A percentile compares a stretch with the other conserved stretches of the same genome.
Conservation (phyloP, 1,140 invertebrate species). For the Tetramorium parvispinum region DNA sequence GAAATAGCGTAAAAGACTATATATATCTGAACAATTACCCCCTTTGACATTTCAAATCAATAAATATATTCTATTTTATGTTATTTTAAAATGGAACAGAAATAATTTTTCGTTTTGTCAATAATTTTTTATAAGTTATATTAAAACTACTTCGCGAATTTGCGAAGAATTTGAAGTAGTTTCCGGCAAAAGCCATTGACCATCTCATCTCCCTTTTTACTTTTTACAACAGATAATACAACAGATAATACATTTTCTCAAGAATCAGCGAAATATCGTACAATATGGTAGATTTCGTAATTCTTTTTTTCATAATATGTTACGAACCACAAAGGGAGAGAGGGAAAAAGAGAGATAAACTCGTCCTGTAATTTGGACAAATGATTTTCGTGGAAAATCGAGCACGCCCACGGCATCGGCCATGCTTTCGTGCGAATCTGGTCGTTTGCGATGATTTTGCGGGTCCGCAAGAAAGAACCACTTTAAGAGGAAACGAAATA, state of each 20-base stretch:
- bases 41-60: slow-evolving; percentile 2
- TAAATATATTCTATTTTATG: background rate
- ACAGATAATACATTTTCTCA: slow-evolving; percentile 29
- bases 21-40: background rate
- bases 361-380: slow-evolving; percentile 63
- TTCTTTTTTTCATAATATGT: background rate
- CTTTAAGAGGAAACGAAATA: slow-evolving; percentile 35
- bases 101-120: background rate
- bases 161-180: background rate
- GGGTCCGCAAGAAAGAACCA: slow-evolving; percentile 10
- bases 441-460: slow-evolving; percentile 51
- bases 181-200: slow-evolving; percentile 29
- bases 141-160: too few relatives aligned
- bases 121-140: background rate
- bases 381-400: slow-evolving; percentile 69
- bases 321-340: background rate
- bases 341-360: background rate
- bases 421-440: slow-evolving; percentile 59
- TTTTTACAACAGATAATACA: slow-evolving; percentile 29
- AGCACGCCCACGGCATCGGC: slow-evolving; percentile 57
- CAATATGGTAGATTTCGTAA: background rate
- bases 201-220: background rate
- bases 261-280: slow-evolving; percentile 34
- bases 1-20: background rate
- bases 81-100: slow-evolving; percentile 1